Conservation (phyloP, 30 jellyfish, hydroid and myxozoan genomes). For the Nemopilema nomurai region DNA sequence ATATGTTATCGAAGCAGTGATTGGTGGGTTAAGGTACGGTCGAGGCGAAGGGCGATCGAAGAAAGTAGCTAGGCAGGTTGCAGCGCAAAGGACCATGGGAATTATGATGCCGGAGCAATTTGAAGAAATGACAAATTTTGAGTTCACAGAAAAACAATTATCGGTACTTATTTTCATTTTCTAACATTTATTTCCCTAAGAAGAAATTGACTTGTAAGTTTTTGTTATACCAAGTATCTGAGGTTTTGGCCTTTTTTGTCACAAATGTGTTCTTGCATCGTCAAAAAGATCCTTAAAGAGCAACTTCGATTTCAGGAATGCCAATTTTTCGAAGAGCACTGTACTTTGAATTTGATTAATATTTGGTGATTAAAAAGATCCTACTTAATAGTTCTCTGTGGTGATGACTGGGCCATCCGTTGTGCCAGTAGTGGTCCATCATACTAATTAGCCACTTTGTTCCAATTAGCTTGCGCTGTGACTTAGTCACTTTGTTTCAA, state of each 20-base stretch:
- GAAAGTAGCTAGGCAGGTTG: constrained; percentile 79
- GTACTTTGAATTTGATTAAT: too few species aligned
- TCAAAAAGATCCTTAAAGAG: too few species aligned
- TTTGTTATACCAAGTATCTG: not conserved
- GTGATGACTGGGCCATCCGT: too few species aligned
- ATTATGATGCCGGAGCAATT: constrained; percentile 63
- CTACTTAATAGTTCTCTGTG: too few species aligned
- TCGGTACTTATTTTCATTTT: constrained; percentile 16
- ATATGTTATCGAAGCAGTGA: constrained; percentile 57
- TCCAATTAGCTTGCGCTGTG: too few species aligned
- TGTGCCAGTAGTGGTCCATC: too few species aligned
- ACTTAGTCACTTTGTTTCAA: too few species aligned
- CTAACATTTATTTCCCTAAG: too few species aligned
- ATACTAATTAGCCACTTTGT: too few species aligned
- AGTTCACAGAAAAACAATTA: constrained; percentile 26
- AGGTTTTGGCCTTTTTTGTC: not conserved
- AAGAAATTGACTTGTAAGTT: not conserved
- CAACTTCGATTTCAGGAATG: too few species aligned
- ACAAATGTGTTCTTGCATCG: not conserved
- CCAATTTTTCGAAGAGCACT: too few species aligned
- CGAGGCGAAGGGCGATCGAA: constrained; percentile 72
- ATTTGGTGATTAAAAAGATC: too few species aligned
- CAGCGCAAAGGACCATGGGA: constrained; percentile 66
- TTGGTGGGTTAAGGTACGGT: constrained; percentile 77
- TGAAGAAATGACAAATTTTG: constrained; percentile 19